phyloP scores from a whole-genome alignment of 2,113 vertebrate species.

The Fulmarus glacialis region DNA sequence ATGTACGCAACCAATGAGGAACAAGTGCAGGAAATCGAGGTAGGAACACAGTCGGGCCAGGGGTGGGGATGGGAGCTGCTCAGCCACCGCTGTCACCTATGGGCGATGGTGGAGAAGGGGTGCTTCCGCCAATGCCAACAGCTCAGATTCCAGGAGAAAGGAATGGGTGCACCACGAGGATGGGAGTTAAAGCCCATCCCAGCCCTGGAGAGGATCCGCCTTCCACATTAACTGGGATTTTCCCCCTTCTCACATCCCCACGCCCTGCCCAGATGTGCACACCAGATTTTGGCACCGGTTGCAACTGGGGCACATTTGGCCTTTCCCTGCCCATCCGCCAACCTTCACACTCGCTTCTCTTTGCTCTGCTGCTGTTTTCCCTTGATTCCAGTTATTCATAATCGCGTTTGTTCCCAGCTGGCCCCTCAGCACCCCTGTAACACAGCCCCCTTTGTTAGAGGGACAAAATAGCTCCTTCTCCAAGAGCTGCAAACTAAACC shows the following conservation, averaged over 20 bases:
- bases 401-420: background rate
- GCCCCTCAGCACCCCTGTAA: background rate
- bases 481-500: background rate
- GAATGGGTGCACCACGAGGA: background rate
- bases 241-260: background rate
- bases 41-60: background rate
- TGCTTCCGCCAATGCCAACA: background rate
- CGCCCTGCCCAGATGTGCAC: background rate
- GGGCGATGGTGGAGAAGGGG: background rate
- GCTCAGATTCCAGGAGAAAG: background rate
- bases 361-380: background rate
- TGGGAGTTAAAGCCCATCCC: background rate
- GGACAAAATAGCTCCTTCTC: slow-evolving; percentile 38
- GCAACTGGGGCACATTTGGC: background rate
- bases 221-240: background rate
- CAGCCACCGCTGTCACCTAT: accelerated
- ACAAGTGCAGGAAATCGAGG: slow-evolving; percentile 97
- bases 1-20: slow-evolving; percentile 97
- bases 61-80: background rate
- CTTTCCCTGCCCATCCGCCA: background rate
- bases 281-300: background rate
- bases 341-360: background rate
- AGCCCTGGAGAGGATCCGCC: background rate
- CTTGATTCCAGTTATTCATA: background rate
- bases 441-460: slow-evolving; percentile 24